Conservation (phyloP, 2,113 vertebrate genomes). For the Psettodes erumei region DNA sequence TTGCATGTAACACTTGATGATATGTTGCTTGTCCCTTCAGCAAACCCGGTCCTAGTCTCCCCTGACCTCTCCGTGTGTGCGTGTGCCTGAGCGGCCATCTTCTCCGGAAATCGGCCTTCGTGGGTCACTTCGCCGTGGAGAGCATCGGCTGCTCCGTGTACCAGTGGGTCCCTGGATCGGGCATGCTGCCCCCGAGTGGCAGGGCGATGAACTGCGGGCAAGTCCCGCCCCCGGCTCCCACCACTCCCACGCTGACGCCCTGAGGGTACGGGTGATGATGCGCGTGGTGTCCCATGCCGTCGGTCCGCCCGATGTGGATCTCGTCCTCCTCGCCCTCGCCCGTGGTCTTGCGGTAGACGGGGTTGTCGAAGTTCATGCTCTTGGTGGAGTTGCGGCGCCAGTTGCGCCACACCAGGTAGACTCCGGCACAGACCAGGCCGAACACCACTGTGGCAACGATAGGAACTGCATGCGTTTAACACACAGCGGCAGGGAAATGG, state of each 20-base stretch:
- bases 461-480: constrained; percentile 86
- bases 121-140: constrained; percentile 75
- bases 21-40: constrained; percentile 48
- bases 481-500: constrained; percentile 76
- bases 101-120: background rate
- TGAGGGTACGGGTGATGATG: constrained; percentile 83
- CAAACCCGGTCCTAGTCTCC: constrained; percentile 50
- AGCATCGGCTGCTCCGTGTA: constrained; percentile 84
- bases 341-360: constrained; percentile 97
- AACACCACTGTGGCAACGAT: constrained; percentile 89
- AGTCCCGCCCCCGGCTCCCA: constrained; percentile 64
- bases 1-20: constrained; percentile 59
- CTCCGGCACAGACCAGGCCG: constrained; percentile 89
- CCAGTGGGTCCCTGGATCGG: constrained; percentile 84
- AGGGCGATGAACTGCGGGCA: constrained; percentile 84
- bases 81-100: constrained; percentile 63
- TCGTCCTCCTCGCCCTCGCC: constrained; percentile 94
- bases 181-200: constrained; percentile 80
- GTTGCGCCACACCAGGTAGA: constrained; percentile 96
- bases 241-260: constrained; percentile 79
- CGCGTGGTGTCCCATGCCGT: constrained; percentile 88
- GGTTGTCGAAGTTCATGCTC: constrained; percentile 99
- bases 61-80: constrained; percentile 58
- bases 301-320: constrained; percentile 93
- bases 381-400: constrained; percentile 97